Conservation (phyloP, 1,140 invertebrate genomes). For the Heliconius eleuchia region DNA sequence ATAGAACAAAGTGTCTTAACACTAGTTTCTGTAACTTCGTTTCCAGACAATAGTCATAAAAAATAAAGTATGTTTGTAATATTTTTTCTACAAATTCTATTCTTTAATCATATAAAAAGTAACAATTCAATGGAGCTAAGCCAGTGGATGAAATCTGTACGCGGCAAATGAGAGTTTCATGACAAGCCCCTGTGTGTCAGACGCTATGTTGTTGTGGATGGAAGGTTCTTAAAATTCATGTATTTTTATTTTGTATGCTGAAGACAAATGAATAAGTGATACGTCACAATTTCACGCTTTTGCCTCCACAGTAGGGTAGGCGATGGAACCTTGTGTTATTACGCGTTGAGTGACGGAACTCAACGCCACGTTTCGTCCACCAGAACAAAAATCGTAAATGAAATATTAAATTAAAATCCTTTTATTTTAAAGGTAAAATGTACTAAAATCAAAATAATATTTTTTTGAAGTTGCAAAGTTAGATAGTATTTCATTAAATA, state of each 20-base stretch:
- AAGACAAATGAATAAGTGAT: too few species aligned
- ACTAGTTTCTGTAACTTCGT: not conserved
- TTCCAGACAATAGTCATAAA: not conserved
- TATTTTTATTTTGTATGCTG: not conserved
- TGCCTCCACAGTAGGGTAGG: too few species aligned
- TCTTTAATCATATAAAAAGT: conserved; percentile 15
- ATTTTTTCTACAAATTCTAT: conserved; percentile 9
- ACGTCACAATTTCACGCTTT: too few species aligned
- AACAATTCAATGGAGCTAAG: conserved; percentile 32
- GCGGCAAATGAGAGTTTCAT: conserved; percentile 56
- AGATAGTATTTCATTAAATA: too few species aligned
- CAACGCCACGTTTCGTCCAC: not conserved
- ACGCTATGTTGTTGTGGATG: not conserved
- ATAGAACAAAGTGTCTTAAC: not conserved
- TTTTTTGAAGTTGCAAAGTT: too few species aligned
- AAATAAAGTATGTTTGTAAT: not conserved
- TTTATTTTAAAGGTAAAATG: too few species aligned
- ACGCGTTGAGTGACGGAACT: not conserved
- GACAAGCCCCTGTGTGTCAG: conserved; percentile 35
- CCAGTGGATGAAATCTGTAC: conserved; percentile 44
- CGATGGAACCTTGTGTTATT: not conserved
- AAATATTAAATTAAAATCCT: too few species aligned
- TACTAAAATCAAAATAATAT: too few species aligned
- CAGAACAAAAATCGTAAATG: not conserved
- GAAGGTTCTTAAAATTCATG: not conserved